phyloP scores from a whole-genome alignment of 2,888 invertebrate genomes.

The Dione juno region DNA sequence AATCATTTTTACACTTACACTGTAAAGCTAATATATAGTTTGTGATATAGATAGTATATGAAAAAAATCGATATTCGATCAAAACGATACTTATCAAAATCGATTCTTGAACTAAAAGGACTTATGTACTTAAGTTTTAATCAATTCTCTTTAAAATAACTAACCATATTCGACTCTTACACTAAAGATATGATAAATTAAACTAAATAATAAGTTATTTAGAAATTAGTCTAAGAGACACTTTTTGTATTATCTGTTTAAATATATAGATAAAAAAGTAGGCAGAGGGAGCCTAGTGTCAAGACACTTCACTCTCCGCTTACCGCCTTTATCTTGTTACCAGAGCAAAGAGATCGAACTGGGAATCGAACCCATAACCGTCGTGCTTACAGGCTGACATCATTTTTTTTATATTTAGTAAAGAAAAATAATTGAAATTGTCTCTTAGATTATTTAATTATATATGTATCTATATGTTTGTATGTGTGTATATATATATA shows the following conservation, averaged over 20 bases:
- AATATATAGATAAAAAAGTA: no score
- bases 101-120: conserved; percentile 3
- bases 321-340: no score
- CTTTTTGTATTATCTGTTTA: background rate
- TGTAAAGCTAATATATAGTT: background rate
- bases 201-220: background rate
- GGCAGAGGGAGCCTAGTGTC: no score
- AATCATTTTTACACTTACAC: background rate
- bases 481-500: no score
- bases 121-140: conserved; percentile 4
- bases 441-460: conserved; percentile 3
- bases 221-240: background rate
- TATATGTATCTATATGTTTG: no score
- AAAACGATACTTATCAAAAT: background rate
- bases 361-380: no score
- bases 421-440: background rate
- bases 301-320: no score
- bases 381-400: no score
- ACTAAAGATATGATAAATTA: conserved; percentile 14
- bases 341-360: no score
- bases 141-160: conserved; percentile 9
- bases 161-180: background rate
- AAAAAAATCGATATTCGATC: background rate
- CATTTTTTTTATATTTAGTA: background rate
- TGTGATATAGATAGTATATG: background rate